Evolutionary conservation across 2,888 invertebrate species (phyloP), one percentile per base, ranked within the genome.

Genomic region (Tetragonula carbonaria): DNA sequence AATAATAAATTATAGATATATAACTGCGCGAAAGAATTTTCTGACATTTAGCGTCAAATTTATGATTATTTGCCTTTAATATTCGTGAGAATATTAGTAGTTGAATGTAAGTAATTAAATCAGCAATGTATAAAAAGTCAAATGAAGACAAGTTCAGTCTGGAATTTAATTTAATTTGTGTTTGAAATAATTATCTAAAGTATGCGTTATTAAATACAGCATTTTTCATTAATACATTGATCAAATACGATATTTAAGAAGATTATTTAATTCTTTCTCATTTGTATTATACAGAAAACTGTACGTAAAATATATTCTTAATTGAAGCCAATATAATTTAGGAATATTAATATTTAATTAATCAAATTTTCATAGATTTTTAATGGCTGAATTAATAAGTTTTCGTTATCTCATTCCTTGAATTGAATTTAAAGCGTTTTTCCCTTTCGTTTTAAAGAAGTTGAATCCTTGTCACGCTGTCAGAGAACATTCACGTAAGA

Each of bases 31-130:
- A 65, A 65, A 74, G 18, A 45, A 67, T 23, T 55, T 28, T 67
- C 74, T 45, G 18, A 33, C 6, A 6, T 53, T 70, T 55, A 28
- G 14, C 28, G 18, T 55, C 14, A 13, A 53, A 70, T 53, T 70
- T 53, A 33, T 33, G 21, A 45, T 59, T 57, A 72, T 59, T 59
- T 72, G 13, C 38, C 18, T 59, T 59, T 38, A 45, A 72, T 72
- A 72, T 72, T 13, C 45, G 11, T 18, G 45, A 59, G 13, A 59
- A 71, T 45, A 45, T 8, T 45, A 33, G 33, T 33, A 33, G 33
- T 28, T 2, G 2, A 28, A 28, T 16, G 18, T 18, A 23, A n/a
- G n/a, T 72, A 72, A 72, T 57, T 38, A 72, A 63, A 33, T 23
- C n/a, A 51, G 23, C 51, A 23, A 51, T 53, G 21, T 28, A 50